Conservation (phyloP, 2,888 invertebrate genomes). For the Gymnosoma rotundatum region DNA sequence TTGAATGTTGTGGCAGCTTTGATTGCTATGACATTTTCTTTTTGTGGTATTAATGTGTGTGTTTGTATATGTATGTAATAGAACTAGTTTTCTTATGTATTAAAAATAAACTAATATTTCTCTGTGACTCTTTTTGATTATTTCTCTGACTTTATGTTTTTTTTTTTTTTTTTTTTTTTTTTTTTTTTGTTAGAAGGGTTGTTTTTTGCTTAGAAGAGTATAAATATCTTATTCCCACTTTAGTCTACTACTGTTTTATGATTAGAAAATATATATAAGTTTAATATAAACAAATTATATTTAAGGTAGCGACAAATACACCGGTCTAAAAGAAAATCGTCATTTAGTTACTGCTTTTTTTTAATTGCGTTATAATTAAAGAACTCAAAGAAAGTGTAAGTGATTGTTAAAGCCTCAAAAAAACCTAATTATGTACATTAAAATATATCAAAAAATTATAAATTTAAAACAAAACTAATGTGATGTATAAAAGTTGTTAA, state of each 20-base stretch:
- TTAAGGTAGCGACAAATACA: background rate
- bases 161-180: too few relatives aligned
- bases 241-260: background rate
- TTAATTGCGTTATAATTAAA: too few relatives aligned
- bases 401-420: too few relatives aligned
- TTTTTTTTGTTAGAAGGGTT: background rate
- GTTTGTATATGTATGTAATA: too few relatives aligned
- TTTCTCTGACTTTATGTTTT: too few relatives aligned
- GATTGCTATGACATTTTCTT: conserved; percentile 79
- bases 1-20: conserved; percentile 75
- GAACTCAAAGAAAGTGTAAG: too few relatives aligned
- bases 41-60: conserved; percentile 7
- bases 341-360: too few relatives aligned
- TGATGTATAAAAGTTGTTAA: too few relatives aligned
- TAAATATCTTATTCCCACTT: background rate
- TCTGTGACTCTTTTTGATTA: background rate
- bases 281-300: conserved; percentile 7
- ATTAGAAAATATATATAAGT: conserved; percentile 22
- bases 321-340: too few relatives aligned
- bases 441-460: too few relatives aligned
- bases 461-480: too few relatives aligned
- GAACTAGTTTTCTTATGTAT: background rate
- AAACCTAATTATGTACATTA: too few relatives aligned
- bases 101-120: background rate
- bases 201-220: background rate